A percentile compares a stretch with the other conserved stretches of the same genome.
These are phyloP conservation scores for Ecdyonurus torrentis DNA, from an alignment of 2,888 invertebrate species.

Conservation along the genomic window DNA sequence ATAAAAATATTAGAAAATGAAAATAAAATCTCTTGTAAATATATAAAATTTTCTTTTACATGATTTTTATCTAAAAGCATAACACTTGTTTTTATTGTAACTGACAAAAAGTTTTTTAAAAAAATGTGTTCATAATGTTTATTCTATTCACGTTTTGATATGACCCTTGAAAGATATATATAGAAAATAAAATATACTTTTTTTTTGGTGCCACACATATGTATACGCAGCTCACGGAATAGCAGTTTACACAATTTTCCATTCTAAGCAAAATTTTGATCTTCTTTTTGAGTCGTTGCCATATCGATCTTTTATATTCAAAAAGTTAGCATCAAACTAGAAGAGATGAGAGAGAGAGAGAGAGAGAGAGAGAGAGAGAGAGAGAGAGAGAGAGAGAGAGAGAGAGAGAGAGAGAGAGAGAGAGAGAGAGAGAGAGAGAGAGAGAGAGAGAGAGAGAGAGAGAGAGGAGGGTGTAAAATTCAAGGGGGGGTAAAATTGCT, in stretches of 20 bases:
- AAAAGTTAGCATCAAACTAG: too few relatives aligned
- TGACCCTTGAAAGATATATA: background rate
- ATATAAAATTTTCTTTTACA: too few relatives aligned
- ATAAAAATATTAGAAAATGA: too few relatives aligned
- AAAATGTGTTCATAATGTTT: background rate
- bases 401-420: background rate
- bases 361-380: background rate
- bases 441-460: too few relatives aligned
- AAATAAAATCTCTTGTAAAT: background rate
- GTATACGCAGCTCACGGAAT: background rate
- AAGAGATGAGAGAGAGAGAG: background rate
- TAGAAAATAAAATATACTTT: too few relatives aligned
- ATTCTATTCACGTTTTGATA: background rate
- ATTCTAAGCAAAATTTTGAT: background rate
- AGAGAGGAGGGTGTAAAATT: too few relatives aligned
- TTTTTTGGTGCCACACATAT: background rate
- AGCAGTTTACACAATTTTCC: background rate
- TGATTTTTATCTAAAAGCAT: background rate
- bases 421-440: background rate
- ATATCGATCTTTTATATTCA: background rate
- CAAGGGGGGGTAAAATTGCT: too few relatives aligned
- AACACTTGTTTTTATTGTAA: background rate
- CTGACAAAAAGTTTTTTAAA: background rate
- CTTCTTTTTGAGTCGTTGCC: background rate
- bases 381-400: background rate